Conservation (phyloP, 1,140 invertebrate species). For the Brachionus paranguensis region DNA sequence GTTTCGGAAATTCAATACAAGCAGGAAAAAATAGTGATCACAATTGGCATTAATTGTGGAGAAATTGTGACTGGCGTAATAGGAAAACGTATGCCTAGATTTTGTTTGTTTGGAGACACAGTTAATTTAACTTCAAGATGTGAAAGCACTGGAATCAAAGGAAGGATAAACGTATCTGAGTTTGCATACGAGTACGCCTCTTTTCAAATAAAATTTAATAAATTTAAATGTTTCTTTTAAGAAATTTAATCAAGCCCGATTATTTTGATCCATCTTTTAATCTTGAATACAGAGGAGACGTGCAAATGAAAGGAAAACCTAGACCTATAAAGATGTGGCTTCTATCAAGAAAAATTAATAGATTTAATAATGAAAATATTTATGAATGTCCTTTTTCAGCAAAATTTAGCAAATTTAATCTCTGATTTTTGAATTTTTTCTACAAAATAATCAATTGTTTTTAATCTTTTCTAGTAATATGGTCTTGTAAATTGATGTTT, state of each 20-base stretch:
- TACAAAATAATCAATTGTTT: too few species aligned
- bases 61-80: slow-evolving; percentile 45
- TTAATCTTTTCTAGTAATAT: not conserved
- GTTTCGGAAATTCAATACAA: slow-evolving; percentile 77
- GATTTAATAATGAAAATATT: not conserved
- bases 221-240: slow-evolving; percentile 51
- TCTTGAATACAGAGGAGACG: slow-evolving; percentile 76
- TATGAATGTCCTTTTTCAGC: slow-evolving; percentile 21
- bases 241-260: slow-evolving; percentile 71
- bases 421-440: not conserved
- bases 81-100: slow-evolving; percentile 45
- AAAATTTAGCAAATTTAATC: not conserved
- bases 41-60: slow-evolving; percentile 56
- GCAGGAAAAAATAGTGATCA: slow-evolving; percentile 56
- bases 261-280: slow-evolving; percentile 79
- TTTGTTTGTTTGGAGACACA: slow-evolving; percentile 64
- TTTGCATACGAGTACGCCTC: slow-evolving; percentile 76
- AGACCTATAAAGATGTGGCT: slow-evolving; percentile 93
- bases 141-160: slow-evolving; percentile 83
- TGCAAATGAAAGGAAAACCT: slow-evolving; percentile 87
- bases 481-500: too few species aligned
- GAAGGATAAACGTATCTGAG: slow-evolving; percentile 86
- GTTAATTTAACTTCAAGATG: slow-evolving; percentile 89
- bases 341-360: slow-evolving; percentile 55
- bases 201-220: not conserved